phyloP scores from a whole-genome alignment of 2,113 vertebrate species.

The Corythoichthys haematopterus region DNA sequence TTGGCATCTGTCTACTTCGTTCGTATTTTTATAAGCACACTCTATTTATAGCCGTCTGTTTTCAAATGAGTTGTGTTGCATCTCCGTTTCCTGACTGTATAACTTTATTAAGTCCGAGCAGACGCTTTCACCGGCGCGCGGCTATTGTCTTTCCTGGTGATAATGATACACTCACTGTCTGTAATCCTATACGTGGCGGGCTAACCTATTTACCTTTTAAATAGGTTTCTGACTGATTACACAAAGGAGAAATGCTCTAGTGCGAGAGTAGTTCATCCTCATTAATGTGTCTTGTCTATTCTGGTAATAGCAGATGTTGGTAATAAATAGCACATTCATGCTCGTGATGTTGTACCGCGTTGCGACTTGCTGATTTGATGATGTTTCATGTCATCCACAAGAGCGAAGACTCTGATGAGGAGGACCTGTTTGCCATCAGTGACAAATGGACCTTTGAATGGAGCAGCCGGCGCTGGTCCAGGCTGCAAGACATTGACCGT shows the following conservation, averaged over 20 bases:
- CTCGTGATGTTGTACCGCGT: background rate
- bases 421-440: slow-evolving; percentile 91
- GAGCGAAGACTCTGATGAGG: slow-evolving; percentile 95
- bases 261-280: background rate
- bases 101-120: slow-evolving; percentile 31
- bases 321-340: background rate
- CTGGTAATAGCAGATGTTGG: background rate
- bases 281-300: background rate
- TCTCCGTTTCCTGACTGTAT: slow-evolving; percentile 35
- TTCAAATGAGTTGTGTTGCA: slow-evolving; percentile 32
- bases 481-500: slow-evolving; percentile 84
- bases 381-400: slow-evolving; percentile 50
- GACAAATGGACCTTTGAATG: slow-evolving; percentile 98
- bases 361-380: background rate
- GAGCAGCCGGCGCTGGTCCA: slow-evolving; percentile 92
- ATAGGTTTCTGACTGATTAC: background rate
- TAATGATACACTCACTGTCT: background rate
- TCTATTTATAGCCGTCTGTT: slow-evolving; percentile 34
- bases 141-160: slow-evolving; percentile 8
- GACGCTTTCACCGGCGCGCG: slow-evolving; percentile 26
- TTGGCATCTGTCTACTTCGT: no score
- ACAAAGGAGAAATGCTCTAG: background rate
- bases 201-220: slow-evolving; percentile 1
- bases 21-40: slow-evolving; percentile 9
- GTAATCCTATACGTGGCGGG: background rate